phyloP scores from a whole-genome alignment of 2,888 invertebrate genomes.

The Aphrophora alni region DNA sequence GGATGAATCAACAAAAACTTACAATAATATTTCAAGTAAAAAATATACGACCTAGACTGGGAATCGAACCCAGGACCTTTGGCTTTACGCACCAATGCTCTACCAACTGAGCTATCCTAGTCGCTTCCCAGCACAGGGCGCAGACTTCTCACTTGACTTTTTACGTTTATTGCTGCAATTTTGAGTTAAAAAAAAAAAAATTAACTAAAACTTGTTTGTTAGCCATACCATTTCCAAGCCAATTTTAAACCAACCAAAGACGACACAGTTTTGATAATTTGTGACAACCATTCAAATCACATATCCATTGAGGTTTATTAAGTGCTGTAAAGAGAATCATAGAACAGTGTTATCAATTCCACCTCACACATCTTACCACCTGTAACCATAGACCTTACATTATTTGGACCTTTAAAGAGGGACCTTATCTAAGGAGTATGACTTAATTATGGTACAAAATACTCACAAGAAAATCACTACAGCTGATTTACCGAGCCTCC shows the following conservation, averaged over 20 bases:
- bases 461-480: no score
- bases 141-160: no score
- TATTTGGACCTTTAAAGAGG: conserved; percentile 52
- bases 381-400: conserved; percentile 50
- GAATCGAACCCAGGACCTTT: no score
- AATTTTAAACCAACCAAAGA: conserved; percentile 9
- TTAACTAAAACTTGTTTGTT: no score
- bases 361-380: conserved; percentile 51
- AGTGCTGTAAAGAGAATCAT: conserved; percentile 48
- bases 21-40: no score
- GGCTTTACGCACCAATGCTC: no score
- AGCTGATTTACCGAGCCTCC: neutral
- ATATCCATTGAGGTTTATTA: conserved; percentile 47
- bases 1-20: conserved; percentile 24
- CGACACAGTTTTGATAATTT: conserved; percentile 22
- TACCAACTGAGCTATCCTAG: no score
- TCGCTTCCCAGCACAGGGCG: no score
- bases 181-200: no score
- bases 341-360: conserved; percentile 52
- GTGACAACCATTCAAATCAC: conserved; percentile 46
- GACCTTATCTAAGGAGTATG: conserved; percentile 51
- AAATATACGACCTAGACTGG: no score
- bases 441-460: no score
- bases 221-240: conserved; percentile 8
- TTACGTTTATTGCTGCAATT: no score